Percentiles rank a stretch among this genome's conserved stretches.
phyloP scores from a whole-genome alignment of 2,797 vertebrate species.

The Gephyroberyx darwinii region DNA sequence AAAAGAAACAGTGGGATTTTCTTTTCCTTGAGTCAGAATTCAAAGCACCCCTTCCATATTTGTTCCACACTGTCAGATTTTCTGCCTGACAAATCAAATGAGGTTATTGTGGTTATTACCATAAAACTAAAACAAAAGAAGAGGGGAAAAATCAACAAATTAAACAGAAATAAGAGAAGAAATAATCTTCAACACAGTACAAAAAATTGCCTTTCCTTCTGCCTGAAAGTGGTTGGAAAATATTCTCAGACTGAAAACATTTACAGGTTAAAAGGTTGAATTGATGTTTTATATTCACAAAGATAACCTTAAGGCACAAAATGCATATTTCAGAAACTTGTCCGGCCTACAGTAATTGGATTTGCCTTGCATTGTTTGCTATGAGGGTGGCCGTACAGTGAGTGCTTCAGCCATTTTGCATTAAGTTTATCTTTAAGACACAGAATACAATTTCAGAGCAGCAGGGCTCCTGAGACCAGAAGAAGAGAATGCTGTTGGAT shows the following conservation, averaged over 20 bases:
- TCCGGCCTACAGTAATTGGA: constrained; percentile 78
- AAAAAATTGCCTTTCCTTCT: constrained; percentile 49
- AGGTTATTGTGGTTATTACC: constrained; percentile 68
- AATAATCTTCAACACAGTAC: constrained; percentile 65
- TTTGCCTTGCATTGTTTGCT: constrained; percentile 78
- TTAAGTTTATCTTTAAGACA: constrained; percentile 81
- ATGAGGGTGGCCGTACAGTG: constrained; percentile 68
- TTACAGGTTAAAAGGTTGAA: constrained; percentile 75
- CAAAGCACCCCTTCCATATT: constrained; percentile 67
- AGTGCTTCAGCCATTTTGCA: constrained; percentile 66
- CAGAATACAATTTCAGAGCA: constrained; percentile 74
- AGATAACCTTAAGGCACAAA: constrained; percentile 77
- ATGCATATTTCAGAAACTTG: constrained; percentile 77
- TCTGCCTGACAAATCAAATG: constrained; percentile 69
- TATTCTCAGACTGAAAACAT: constrained; percentile 65
- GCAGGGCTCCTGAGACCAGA: constrained; percentile 70
- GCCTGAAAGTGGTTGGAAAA: constrained; percentile 51
- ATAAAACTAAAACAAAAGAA: constrained; percentile 41
- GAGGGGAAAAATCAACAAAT: constrained; percentile 50
- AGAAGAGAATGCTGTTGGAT: constrained; percentile 71
- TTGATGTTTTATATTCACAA: constrained; percentile 73
- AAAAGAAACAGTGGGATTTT: constrained; percentile 81
- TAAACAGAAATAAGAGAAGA: constrained; percentile 65
- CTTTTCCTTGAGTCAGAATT: constrained; percentile 74
- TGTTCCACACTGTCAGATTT: constrained; percentile 60